Base-by-base conservation (phyloP, 2,888 invertebrate species). In the Bombylius discolor region DNA sequence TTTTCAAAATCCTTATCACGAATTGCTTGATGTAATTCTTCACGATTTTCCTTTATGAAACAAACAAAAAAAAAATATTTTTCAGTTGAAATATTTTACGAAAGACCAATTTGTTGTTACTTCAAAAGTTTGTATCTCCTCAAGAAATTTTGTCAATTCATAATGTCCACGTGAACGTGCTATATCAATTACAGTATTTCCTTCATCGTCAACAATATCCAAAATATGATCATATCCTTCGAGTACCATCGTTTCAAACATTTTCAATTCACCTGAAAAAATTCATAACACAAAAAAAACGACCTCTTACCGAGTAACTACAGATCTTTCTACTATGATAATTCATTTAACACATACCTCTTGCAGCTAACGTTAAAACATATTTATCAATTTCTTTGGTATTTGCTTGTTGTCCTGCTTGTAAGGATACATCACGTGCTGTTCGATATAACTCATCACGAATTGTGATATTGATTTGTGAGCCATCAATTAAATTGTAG, bases 171-270 rank as follows among this genome's bases (percentile, higher is more conserved):
- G 80, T 56, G 82, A 79, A 7, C 80, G 77, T 1, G 85, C 82
- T 6, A 89, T 80, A 54, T 89, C 84, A 4, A 83, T 70, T 54
- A 92, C 84, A 4, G 82, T 75, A 3, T 78, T 77, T 3, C 83
- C 85, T 13, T 81, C 82, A 52, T 85, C 85, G 65, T 91, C 89
- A 5, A 81, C 78, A 5, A 89, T 78, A 67, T 90, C 90, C 51
- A 89, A 71, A 55, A 93, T 85, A 64, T 91, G 91, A 67, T 92
- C 90, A 68, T 93, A 94, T 1, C 93, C 93, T 71, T 89, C 88
- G 53, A 89, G 67, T 13, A 90, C 63, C 56, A 74, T 62, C 36
- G 67, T 62, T 34, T 83, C 80, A 56, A 87, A 72, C 61, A 79
- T 80, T 53, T 81, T 81, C 5, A 81, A 76, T 63, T 85, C 82